Evolutionary conservation across 2,888 invertebrate genomes (phyloP), one percentile per base, ranked within the genome.

Genomic region (Tetropium fuscum): DNA sequence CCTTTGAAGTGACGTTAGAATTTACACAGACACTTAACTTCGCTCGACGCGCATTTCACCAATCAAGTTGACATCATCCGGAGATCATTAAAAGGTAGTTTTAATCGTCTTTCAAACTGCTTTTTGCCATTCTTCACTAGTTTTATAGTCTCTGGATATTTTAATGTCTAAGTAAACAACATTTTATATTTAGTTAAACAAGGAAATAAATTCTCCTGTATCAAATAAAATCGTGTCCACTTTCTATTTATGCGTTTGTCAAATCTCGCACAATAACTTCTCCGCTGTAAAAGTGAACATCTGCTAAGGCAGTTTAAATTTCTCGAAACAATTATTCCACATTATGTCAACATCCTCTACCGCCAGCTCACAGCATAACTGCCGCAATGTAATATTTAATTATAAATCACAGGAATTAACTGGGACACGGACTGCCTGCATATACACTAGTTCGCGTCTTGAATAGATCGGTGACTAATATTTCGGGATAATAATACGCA

Each of bases 261-360:
- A 19, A 36, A 16, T 15, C 25, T 8, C n/a, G n/a, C n/a, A n/a
- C n/a, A n/a, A n/a, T n/a, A 34, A 34, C 15, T 16, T 16, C 20
- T 27, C 10, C 34, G 27, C 18, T 20, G 32, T 48, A 54, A 59
- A 48, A 59, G 47, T 54, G 48, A 59, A 59, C 59, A 59, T 59
- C 54, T 59, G 59, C 40, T 55, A 44, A 49, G 55, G 22, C 49
- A 19, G 55, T 44, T 30, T 51, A 32, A 43, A 36, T 55, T 34
- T 60, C 55, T 49, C 47, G 38, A 34, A 47, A 56, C 51, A 56
- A 60, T 60, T 53, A 45, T 25, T 34, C 36, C 16, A 11, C 32
- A 19, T 55, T 45, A 55, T 45, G 45, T 55, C 54, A 45, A 48
- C 48, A 36, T 36, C 48, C 36, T 48, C 36, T 18, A 10, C 27